Conservation (phyloP, 2,797 vertebrate genomes). For the Hipposideros larvatus region DNA sequence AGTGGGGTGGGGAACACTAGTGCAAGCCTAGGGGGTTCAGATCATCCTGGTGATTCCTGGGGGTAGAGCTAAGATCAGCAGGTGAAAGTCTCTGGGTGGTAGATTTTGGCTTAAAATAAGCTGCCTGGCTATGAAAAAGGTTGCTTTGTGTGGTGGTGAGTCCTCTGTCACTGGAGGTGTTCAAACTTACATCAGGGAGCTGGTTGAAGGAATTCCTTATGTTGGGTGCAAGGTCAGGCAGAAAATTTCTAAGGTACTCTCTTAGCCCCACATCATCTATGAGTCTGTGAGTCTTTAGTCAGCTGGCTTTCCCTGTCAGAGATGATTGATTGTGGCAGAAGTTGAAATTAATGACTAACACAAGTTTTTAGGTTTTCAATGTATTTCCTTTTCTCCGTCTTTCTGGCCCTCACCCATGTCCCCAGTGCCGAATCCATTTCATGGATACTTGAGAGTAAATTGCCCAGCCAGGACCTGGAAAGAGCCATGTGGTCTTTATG, state of each 20-base stretch:
- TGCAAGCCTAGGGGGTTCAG: not conserved
- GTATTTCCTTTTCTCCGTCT: conserved; percentile 24
- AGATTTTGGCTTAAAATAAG: not conserved
- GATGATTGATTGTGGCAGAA: conserved; percentile 4
- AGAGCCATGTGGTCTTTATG: not conserved
- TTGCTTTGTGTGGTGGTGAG: not conserved
- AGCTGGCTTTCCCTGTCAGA: conserved; percentile 29
- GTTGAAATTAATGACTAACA: conserved; percentile 16
- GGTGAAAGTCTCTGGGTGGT: not conserved
- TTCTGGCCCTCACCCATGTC: not conserved
- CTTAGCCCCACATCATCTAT: not conserved
- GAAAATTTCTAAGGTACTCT: not conserved
- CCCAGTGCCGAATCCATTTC: not conserved
- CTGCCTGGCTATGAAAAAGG: not conserved
- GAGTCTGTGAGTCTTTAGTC: not conserved
- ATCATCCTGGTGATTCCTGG: not conserved
- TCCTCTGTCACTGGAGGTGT: not conserved
- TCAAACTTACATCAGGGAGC: not conserved
- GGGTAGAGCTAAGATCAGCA: not conserved
- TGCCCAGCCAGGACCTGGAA: not conserved
- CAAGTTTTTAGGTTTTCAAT: conserved; percentile 43
- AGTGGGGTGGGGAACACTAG: not conserved
- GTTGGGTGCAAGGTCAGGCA: not conserved
- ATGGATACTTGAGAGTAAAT: not conserved
- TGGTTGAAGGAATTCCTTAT: not conserved